A percentile compares a stretch with the other conserved stretches of the same genome.
phyloP scores from a whole-genome alignment of 2,113 vertebrate genomes.

The Bos indicus region DNA sequence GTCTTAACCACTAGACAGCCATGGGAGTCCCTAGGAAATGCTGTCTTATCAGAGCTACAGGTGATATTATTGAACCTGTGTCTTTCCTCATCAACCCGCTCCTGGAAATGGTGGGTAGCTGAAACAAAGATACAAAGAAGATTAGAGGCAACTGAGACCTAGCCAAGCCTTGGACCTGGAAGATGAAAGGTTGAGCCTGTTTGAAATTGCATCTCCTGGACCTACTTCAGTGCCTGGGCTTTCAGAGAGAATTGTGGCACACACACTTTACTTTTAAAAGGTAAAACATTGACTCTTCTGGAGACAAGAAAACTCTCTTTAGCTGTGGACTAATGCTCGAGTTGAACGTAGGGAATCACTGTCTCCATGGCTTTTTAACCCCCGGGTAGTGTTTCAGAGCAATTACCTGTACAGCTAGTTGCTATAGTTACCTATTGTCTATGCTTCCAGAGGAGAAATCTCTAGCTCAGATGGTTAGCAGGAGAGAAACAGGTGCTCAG shows the following conservation, averaged over 20 bases:
- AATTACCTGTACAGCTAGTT: conserved; percentile 60
- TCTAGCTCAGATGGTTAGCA: not conserved
- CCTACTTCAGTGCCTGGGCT: not conserved
- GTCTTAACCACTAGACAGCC: not conserved
- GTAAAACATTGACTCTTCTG: conserved; percentile 47
- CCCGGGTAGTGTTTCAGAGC: conserved; percentile 38
- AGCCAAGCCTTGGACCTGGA: not conserved
- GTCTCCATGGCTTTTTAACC: conserved; percentile 58
- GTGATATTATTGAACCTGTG: not conserved
- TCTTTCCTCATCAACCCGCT: not conserved
- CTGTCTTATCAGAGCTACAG: not conserved
- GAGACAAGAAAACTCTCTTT: conserved; percentile 49
- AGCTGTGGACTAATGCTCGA: conserved; percentile 45
- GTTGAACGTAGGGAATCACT: conserved; percentile 8
- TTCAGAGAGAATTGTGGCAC: conserved; percentile 25
- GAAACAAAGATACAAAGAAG: conserved; percentile 10
- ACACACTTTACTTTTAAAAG: conserved; percentile 48
- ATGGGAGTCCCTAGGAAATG: not conserved
- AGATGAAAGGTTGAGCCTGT: conserved; percentile 48
- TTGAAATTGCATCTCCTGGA: conserved; percentile 52
- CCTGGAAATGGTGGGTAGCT: not conserved
- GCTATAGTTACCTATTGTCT: conserved; percentile 68
- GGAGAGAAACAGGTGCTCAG: conserved; percentile 9
- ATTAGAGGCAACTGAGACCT: conserved; percentile 43
- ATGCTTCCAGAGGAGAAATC: conserved; percentile 33